These are phyloP conservation scores for Hapalemur alaotrensis DNA, from an alignment of 2,797 vertebrate species.

Conservation along the genomic window DNA sequence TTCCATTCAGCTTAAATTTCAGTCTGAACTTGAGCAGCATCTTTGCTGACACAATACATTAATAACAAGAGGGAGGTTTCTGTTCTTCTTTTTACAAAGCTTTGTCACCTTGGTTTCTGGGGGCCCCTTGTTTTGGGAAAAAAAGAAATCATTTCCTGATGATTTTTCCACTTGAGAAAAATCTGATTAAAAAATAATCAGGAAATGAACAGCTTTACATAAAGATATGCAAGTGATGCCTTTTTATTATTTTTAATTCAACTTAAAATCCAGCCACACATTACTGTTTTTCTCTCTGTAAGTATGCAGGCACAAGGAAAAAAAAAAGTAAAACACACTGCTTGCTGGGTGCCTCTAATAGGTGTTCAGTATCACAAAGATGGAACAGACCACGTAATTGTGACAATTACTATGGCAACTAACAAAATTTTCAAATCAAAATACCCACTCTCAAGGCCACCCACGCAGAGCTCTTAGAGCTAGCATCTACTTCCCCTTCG, in stretches of 20 bases:
- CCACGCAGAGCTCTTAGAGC: slow-evolving; percentile 64
- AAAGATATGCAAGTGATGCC: slow-evolving; percentile 13
- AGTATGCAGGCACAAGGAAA: not conserved
- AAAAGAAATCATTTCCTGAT: slow-evolving; percentile 58
- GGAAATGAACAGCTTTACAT: slow-evolving; percentile 25
- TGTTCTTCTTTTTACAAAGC: slow-evolving; percentile 49
- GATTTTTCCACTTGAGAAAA: slow-evolving; percentile 46
- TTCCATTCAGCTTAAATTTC: not conserved
- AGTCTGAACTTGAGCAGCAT: not conserved
- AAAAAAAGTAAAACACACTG: not conserved
- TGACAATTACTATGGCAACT: slow-evolving; percentile 77
- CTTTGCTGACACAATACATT: slow-evolving; percentile 46
- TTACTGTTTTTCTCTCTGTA: slow-evolving; percentile 10
- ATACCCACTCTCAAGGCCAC: slow-evolving; percentile 54
- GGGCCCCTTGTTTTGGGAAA: slow-evolving; percentile 46
- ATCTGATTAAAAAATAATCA: slow-evolving; percentile 48
- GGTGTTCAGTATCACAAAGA: slow-evolving; percentile 59
- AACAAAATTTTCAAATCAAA: slow-evolving; percentile 66
- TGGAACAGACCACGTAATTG: slow-evolving; percentile 57
- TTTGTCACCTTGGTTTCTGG: slow-evolving; percentile 67
- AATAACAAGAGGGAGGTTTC: slow-evolving; percentile 47
- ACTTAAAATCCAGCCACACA: slow-evolving; percentile 24
- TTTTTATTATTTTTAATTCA: slow-evolving; percentile 38
- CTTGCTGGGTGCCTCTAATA: slow-evolving; percentile 43
- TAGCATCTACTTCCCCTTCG: slow-evolving; percentile 7